Conservation (phyloP, 2,113 vertebrate species). For the Boulengeromyrus knoepffleri region DNA sequence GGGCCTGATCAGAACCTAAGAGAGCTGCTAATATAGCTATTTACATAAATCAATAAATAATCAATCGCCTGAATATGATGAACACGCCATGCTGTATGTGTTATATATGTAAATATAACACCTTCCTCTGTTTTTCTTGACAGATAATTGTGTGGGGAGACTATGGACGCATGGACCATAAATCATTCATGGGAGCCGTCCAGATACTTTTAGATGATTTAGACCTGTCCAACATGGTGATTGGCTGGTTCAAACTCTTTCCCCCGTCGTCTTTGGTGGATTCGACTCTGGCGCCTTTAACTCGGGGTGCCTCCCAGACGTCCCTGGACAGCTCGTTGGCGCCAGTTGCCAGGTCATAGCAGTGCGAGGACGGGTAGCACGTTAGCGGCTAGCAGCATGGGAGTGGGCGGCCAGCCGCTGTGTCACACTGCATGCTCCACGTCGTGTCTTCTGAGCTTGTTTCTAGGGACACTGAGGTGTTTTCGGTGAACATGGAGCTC, state of each 20-base stretch:
- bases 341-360: constrained; percentile 81
- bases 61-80: background rate
- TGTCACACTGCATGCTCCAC: constrained; percentile 85
- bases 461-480: constrained; percentile 61
- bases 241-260: constrained; percentile 98
- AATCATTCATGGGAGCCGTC: constrained; percentile 96
- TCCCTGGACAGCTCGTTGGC: constrained; percentile 76
- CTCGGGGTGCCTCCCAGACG: constrained; percentile 82
- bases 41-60: background rate
- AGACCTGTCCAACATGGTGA: constrained; percentile 96
- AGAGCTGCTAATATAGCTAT: background rate
- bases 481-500: constrained; percentile 66
- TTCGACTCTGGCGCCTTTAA: constrained; percentile 90
- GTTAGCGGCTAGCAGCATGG: constrained; percentile 69
- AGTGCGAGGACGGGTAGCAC: constrained; percentile 59
- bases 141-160: constrained; percentile 99
- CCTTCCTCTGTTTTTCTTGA: constrained; percentile 12
- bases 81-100: background rate
- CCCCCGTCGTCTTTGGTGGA: constrained; percentile 94
- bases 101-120: background rate
- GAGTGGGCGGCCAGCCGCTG: constrained; percentile 58
- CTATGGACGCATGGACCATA: constrained; percentile 98
- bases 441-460: constrained; percentile 81
- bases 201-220: constrained; percentile 96
- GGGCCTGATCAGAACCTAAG: constrained; percentile 23